These are phyloP conservation scores for Festucalex cinctus DNA, from an alignment of 2,113 vertebrate genomes.

Conservation along the genomic window DNA sequence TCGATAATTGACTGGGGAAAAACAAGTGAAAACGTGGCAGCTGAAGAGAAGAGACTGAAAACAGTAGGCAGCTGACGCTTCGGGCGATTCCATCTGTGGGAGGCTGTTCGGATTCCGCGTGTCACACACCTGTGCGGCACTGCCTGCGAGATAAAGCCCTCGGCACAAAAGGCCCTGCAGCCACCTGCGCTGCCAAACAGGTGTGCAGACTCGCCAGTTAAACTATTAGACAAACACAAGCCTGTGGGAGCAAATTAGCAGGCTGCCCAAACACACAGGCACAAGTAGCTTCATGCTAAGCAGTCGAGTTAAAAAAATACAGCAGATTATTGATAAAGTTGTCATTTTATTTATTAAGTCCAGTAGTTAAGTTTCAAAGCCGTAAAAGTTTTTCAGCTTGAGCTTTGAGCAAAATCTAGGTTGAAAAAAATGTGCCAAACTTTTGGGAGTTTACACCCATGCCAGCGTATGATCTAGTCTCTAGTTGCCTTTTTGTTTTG, in stretches of 20 bases:
- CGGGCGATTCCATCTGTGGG: slow-evolving; percentile 69
- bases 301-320: slow-evolving; percentile 39
- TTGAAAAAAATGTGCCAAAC: no score
- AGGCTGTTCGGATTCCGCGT: slow-evolving; percentile 57
- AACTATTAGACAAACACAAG: slow-evolving; percentile 75
- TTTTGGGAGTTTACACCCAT: no score
- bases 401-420: not conserved
- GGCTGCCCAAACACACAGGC: slow-evolving; percentile 54
- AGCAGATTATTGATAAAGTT: not conserved
- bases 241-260: slow-evolving; percentile 70
- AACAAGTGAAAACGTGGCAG: slow-evolving; percentile 45
- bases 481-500: no score
- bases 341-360: not conserved
- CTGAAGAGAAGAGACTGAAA: slow-evolving; percentile 42
- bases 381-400: not conserved
- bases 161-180: slow-evolving; percentile 55
- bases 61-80: slow-evolving; percentile 48
- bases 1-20: slow-evolving; percentile 52
- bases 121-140: slow-evolving; percentile 74
- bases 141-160: slow-evolving; percentile 62
- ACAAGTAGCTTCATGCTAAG: slow-evolving; percentile 53
- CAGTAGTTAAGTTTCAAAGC: not conserved
- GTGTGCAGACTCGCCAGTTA: slow-evolving; percentile 71
- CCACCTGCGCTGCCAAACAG: slow-evolving; percentile 72
- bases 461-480: no score